A percentile compares a stretch with the other conserved stretches of the same genome.
phyloP scores from a whole-genome alignment of 2,113 vertebrate genomes.

The Chaetodon trifascialis region DNA sequence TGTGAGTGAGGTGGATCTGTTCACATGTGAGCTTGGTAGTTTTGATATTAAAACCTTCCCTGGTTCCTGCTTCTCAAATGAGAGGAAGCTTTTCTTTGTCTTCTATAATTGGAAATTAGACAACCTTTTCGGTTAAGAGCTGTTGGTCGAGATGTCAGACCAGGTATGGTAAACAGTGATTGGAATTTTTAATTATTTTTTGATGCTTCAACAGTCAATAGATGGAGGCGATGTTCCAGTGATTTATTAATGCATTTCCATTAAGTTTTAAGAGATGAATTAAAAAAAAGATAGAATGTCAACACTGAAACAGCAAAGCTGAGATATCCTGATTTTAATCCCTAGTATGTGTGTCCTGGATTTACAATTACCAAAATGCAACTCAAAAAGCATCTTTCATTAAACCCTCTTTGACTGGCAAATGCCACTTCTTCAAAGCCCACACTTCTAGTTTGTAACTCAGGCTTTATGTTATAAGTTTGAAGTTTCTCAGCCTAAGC shows the following conservation, averaged over 20 bases:
- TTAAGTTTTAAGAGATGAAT: neutral
- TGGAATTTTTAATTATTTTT: constrained; percentile 46
- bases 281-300: neutral
- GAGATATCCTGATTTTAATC: neutral
- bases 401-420: constrained; percentile 6
- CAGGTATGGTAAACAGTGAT: constrained; percentile 5
- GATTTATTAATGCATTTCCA: constrained; percentile 17
- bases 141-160: constrained; percentile 6
- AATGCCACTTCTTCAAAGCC: constrained; percentile 25
- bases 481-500: constrained; percentile 4
- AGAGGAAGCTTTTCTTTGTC: constrained; percentile 24
- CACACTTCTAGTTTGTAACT: neutral
- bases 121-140: constrained; percentile 20
- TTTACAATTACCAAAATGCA: neutral
- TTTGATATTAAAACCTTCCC: neutral
- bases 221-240: neutral
- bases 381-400: neutral
- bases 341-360: neutral
- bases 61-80: neutral
- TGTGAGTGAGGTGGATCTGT: constrained; percentile 27
- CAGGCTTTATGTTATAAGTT: constrained; percentile 27
- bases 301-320: neutral
- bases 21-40: neutral
- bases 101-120: constrained; percentile 25
- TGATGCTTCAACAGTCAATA: constrained; percentile 29